Evolutionary conservation across 1,140 invertebrate species (phyloP).

Genomic region (Helicoverpa armigera): DNA sequence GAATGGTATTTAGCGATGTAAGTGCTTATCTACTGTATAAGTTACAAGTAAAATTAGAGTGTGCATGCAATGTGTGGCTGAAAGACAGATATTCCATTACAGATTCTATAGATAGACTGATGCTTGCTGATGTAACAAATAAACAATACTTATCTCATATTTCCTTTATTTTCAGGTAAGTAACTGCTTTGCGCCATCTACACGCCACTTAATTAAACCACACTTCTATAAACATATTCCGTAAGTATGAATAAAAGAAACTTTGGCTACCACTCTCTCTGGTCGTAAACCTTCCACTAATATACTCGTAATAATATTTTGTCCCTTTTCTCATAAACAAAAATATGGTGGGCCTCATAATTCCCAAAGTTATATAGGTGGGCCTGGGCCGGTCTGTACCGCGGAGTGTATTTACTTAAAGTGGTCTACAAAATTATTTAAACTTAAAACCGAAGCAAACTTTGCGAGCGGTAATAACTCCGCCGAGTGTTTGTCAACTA

Average conservation of each 20-base stretch:
- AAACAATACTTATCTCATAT: not conserved
- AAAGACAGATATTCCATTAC: no score
- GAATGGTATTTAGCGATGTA: no score
- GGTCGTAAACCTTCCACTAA: slow-evolving; percentile 27
- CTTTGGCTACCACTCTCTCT: slow-evolving; percentile 1
- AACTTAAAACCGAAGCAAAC: slow-evolving; percentile 66
- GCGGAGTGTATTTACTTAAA: slow-evolving; percentile 65
- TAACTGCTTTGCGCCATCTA: slow-evolving; percentile 27
- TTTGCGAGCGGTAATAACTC: slow-evolving; percentile 66
- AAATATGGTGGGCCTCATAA: slow-evolving; percentile 27
- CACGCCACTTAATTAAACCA: not conserved
- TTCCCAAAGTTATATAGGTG: slow-evolving; percentile 44
- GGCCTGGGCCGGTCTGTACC: slow-evolving; percentile 43
- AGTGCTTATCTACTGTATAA: no score
- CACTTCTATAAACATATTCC: not conserved
- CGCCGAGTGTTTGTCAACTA: slow-evolving; percentile 42
- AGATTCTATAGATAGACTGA: no score
- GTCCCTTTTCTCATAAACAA: slow-evolving; percentile 40
- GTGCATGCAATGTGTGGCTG: no score
- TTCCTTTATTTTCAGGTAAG: slow-evolving; percentile 46
- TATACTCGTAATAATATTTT: slow-evolving; percentile 32
- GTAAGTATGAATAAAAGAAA: slow-evolving; percentile 44
- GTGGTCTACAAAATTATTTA: slow-evolving; percentile 68
- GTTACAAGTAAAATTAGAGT: no score
- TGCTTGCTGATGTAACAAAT: not conserved